A percentile compares a stretch with the other conserved stretches of the same genome.
Evolutionary conservation across 2,797 vertebrate genomes (phyloP).

Genomic region (Cyclopterus lumpus): DNA sequence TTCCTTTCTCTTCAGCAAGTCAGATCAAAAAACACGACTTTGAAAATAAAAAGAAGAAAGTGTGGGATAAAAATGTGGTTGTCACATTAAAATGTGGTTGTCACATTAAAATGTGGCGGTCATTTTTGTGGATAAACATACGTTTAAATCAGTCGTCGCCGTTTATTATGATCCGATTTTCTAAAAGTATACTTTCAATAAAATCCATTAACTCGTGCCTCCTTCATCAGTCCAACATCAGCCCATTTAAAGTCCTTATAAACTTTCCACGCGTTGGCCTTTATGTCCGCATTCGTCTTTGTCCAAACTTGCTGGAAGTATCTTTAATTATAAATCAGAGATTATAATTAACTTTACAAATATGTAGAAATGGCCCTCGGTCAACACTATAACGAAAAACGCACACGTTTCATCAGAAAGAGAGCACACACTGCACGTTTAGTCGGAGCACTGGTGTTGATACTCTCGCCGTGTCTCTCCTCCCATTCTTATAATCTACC

Average conservation of each 20-base stretch:
- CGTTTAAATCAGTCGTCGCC: constrained; percentile 22
- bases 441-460: constrained; percentile 45
- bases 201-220: constrained; percentile 32
- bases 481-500: constrained; percentile 51
- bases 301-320: constrained; percentile 59
- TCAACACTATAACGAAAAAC: constrained; percentile 12
- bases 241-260: constrained; percentile 66
- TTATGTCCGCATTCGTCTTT: constrained; percentile 17
- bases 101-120: too few species aligned
- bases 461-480: constrained; percentile 51
- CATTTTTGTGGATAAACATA: constrained; percentile 48
- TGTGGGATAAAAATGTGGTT: background rate
- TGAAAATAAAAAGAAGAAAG: constrained; percentile 4
- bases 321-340: background rate
- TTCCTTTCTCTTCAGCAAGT: constrained; percentile 17
- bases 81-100: constrained; percentile 27
- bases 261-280: constrained; percentile 58
- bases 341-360: constrained; percentile 2
- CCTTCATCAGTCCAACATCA: constrained; percentile 21
- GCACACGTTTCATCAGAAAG: constrained; percentile 33
- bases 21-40: background rate
- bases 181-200: constrained; percentile 30
- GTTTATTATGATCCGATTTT: constrained; percentile 27
- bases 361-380: background rate
- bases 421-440: constrained; percentile 48